Evolutionary conservation across 1,140 invertebrate genomes (phyloP).

Genomic region (Anastrepha obliqua): DNA sequence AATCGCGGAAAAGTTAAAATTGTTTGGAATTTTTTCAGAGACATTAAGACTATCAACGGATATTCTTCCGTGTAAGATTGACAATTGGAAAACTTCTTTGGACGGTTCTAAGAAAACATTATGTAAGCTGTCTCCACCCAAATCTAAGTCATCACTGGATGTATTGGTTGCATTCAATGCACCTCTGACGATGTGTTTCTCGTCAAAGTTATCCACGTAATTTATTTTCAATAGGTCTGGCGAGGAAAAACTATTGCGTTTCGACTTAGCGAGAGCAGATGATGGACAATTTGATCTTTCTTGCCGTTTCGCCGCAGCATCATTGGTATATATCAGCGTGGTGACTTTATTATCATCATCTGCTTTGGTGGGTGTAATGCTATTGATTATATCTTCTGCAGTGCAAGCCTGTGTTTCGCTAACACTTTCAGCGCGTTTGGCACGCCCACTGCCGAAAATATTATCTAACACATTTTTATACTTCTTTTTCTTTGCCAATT

Average conservation of each 20-base stretch:
- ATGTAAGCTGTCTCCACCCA: constrained; percentile 64
- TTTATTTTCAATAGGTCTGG: constrained; percentile 71
- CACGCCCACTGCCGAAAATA: constrained; percentile 63
- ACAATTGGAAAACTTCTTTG: not conserved
- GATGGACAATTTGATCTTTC: constrained; percentile 45
- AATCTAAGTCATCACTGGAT: constrained; percentile 42
- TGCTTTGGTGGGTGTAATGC: constrained; percentile 22
- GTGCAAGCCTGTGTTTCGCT: constrained; percentile 60
- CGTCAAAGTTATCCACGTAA: constrained; percentile 66
- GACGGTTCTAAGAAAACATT: constrained; percentile 61
- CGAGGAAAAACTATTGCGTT: constrained; percentile 72
- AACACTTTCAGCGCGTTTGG: constrained; percentile 67
- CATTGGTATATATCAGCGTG: constrained; percentile 64
- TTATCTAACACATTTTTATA: constrained; percentile 70
- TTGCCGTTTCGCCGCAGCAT: not conserved
- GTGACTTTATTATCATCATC: constrained; percentile 46
- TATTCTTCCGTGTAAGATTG: constrained; percentile 40
- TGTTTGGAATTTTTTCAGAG: constrained; percentile 68
- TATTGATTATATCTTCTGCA: constrained; percentile 56
- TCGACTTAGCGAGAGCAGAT: constrained; percentile 59
- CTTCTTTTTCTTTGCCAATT: constrained; percentile 72
- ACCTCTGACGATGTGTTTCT: constrained; percentile 56
- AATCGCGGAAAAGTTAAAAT: constrained; percentile 71
- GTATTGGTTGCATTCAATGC: not conserved
- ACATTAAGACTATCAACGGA: constrained; percentile 67